Evolutionary conservation across 1,140 invertebrate genomes (phyloP).

Genomic region (Prorops nasuta): DNA sequence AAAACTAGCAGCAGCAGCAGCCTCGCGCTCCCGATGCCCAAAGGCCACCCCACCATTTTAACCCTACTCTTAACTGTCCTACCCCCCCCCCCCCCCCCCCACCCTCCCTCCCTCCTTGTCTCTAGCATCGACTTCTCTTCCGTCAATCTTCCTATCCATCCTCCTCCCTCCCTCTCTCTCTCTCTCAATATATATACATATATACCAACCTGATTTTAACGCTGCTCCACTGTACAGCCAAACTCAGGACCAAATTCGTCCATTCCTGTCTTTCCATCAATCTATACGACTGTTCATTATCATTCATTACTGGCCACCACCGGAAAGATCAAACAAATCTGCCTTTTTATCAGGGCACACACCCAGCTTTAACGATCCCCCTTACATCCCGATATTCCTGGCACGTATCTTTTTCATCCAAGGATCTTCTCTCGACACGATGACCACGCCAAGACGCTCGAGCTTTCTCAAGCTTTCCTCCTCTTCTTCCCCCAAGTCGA

Average conservation of each 20-base stretch:
- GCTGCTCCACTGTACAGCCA: neutral
- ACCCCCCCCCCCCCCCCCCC: neutral
- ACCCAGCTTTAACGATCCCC: neutral
- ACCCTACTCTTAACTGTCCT: constrained; percentile 7
- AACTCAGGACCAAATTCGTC: neutral
- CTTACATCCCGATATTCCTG: neutral
- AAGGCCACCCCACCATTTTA: neutral
- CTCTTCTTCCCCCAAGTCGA: too few relatives aligned
- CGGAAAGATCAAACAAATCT: constrained; percentile 1
- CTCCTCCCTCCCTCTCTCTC: too few relatives aligned
- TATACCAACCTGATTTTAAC: neutral
- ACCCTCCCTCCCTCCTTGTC: too few relatives aligned
- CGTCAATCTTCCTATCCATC: constrained; percentile 1
- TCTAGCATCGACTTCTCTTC: neutral
- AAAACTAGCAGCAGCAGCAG: constrained; percentile 8
- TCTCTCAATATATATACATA: too few relatives aligned
- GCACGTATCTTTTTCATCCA: neutral
- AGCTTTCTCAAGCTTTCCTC: too few relatives aligned
- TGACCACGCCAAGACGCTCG: too few relatives aligned
- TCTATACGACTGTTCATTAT: too few relatives aligned
- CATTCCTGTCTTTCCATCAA: too few relatives aligned
- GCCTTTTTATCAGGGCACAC: neutral
- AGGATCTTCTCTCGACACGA: too few relatives aligned
- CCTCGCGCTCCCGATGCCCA: neutral
- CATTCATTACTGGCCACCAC: constrained; percentile 11